Evolutionary conservation across 1,140 invertebrate species (phyloP), one percentile per base, ranked within the genome.

Genomic region (Eriocheir sinensis): DNA sequence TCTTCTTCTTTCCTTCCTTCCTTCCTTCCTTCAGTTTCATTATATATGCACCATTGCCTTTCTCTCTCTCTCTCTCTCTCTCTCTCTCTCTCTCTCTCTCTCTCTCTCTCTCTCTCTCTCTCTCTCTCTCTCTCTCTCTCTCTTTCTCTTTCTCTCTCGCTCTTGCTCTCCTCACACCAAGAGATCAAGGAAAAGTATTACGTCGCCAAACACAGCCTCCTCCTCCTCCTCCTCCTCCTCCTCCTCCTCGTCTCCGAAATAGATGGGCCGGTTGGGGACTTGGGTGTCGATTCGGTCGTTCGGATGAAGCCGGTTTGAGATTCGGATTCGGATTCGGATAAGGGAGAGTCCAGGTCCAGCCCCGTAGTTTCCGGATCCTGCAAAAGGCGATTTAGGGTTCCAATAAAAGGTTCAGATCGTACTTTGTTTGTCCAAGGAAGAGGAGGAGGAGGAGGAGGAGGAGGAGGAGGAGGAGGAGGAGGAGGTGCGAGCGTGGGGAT

Each of bases 351-450:
- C 60, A 72, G 60, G 60, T 72, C n/a, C 60, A n/a, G 60, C 12
- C 60, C 21, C 60, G 60, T 72, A 72, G 60, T 72, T 72, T 72
- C 60, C 60, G 60, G 60, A 72, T 72, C 27, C n/a, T 72, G 60
- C 21, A n/a, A 21, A 72, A 72, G 60, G 60, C 60, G 60, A 72
- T 72, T 72, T 72, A 72, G 60, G 60, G 60, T 72, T 72, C 60
- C 60, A 72, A 72, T 72, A n/a, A 72, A 72, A 72, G 60, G 60
- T 72, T 21, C 27, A 72, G 1, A 4, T 0, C 27, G 60, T n/a
- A 72, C 27, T 72, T 21, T 6, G n/a, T 72, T 72, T n/a, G 60
- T 72, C 8, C 21, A 72, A 72, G 60, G 60, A 72, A n/a, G 8
- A n/a, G 60, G 8, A n/a, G 48, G 8, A 3, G 48, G 60, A n/a